Conservation (phyloP, 2,113 vertebrate genomes). For the Eublepharis macularius region DNA sequence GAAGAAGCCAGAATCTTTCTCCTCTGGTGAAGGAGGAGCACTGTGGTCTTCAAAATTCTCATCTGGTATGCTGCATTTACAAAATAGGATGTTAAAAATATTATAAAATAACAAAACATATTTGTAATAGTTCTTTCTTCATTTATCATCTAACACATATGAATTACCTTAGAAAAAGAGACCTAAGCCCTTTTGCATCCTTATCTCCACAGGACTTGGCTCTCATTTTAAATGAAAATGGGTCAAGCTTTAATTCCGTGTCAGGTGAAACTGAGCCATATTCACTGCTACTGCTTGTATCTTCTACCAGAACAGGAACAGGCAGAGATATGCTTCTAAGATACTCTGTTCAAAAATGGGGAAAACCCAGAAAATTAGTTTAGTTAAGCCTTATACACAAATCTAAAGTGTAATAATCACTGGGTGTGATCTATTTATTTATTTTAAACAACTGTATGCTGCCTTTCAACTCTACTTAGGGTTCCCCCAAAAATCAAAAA, state of each 20-base stretch:
- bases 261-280: constrained; percentile 97
- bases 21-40: constrained; percentile 95
- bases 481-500: too few species aligned
- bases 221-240: constrained; percentile 93
- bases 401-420: constrained; percentile 7
- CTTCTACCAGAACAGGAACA: constrained; percentile 95
- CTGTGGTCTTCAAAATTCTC: constrained; percentile 99
- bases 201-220: constrained; percentile 92
- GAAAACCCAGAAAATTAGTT: constrained; percentile 45
- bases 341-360: constrained; percentile 79
- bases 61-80: constrained; percentile 87
- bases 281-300: constrained; percentile 96
- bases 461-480: background rate
- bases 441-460: background rate
- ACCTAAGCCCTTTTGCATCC: constrained; percentile 87
- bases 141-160: background rate
- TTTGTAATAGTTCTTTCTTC: background rate
- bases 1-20: constrained; percentile 96
- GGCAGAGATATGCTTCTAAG: constrained; percentile 95
- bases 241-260: constrained; percentile 91
- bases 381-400: background rate
- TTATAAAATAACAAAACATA: background rate
- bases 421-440: background rate
- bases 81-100: background rate
- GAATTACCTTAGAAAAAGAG: constrained; percentile 90